These are phyloP conservation scores for Luperina testacea DNA, from an alignment of 2,888 invertebrate species.

Conservation along the genomic window DNA sequence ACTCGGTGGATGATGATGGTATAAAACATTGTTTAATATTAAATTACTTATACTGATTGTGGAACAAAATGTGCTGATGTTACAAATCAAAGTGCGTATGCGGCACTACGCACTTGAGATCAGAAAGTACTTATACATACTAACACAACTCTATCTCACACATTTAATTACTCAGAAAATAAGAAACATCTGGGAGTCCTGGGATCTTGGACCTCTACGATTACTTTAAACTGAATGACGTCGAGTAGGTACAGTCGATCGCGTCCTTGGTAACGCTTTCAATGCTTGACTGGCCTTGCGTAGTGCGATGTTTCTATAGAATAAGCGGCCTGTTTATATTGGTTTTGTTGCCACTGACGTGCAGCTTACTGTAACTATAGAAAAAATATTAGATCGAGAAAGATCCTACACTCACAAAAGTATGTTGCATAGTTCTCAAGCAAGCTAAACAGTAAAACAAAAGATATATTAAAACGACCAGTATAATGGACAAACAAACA, in stretches of 20 bases:
- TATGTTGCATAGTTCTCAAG: neutral
- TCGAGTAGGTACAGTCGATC: neutral
- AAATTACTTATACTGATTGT: too few relatives aligned
- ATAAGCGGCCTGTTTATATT: neutral
- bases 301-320: neutral
- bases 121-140: too few relatives aligned
- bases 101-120: too few relatives aligned
- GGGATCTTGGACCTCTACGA: neutral
- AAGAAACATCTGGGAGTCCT: too few relatives aligned
- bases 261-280: neutral
- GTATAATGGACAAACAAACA: conserved; percentile 66
- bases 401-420: neutral
- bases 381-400: neutral
- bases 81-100: too few relatives aligned
- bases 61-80: too few relatives aligned
- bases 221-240: neutral
- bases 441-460: conserved; percentile 65
- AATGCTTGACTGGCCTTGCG: neutral
- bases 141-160: too few relatives aligned
- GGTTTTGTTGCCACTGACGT: neutral
- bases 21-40: too few relatives aligned
- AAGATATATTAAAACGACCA: conserved; percentile 74
- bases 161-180: too few relatives aligned
- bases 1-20: too few relatives aligned
- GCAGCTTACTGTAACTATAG: neutral